Evolutionary conservation across 2,797 vertebrate genomes (phyloP), one percentile per base, ranked within the genome.

Genomic region (Pristis pectinata): DNA sequence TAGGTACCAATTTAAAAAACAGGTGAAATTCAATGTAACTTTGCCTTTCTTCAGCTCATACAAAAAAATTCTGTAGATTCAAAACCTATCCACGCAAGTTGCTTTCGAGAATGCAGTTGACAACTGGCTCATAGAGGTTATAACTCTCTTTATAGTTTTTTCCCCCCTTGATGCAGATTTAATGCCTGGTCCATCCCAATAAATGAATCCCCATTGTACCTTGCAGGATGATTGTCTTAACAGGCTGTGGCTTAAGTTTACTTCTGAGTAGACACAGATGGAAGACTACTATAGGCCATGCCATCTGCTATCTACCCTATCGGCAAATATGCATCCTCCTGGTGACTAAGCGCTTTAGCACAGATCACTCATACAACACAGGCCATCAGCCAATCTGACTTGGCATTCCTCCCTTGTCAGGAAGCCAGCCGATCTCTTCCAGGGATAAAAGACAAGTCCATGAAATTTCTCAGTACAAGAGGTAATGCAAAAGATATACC

Each of bases 381-480:
- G 87, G 87, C 61, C 19, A 67, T 27, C 61, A 27, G 87, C 87
- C 61, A 67, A 37, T 41, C 61, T 37, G 19, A 67, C 67, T 91
- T 91, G 87, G 87, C 87, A 91, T 24, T 61, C 87, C 87, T 64
- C 59, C n/a, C n/a, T 91, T 91, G 61, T 91, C 87, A 91, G n/a
- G 61, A 41, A 61, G 17, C 87, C 87, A 91, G 87, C 87, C 70
- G 24, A 41, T 91, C 87, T 67, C 64, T 41, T n/a, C 87, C 17
- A 67, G 9, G 27, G 59, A 67, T 44, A 91, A 91, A 91, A n/a
- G 59, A 37, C 17, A 67, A 91, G 64, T 37, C 59, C 61, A 10
- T 61, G 13, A 24, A 91, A n/a, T 67, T 64, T 61, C 56, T 15
- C 56, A 87, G 53, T 56, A 85, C 53, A 37, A 56, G 64, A n/a